Base-by-base conservation (phyloP, 2,888 invertebrate genomes). In the Dascillus cervinus region DNA sequence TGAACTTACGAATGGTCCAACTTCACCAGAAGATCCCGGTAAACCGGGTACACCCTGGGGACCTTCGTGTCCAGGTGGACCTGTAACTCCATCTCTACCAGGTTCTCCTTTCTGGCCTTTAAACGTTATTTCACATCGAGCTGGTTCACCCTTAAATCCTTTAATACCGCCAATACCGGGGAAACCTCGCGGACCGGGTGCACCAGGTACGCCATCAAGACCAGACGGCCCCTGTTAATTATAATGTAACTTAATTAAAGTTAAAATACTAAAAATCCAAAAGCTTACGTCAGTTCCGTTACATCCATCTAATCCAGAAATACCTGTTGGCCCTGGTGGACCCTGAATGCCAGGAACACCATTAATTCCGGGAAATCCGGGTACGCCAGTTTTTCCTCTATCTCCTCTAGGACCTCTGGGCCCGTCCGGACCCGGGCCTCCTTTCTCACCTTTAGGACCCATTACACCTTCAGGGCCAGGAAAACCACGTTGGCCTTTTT, bases 211-310 rank as follows among this genome's bases (percentile, higher is more conserved):
- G 27, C 94, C 94, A 25, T 67, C 60, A 13, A 69, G 43, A 37
- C 94, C 95, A 21, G 82, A 73, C 22, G 73, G 65, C 44, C 94
- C 94, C 82, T 82, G 48, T 26, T 23, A 12, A 23, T 25, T 31
- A 19, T 22, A 9, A 14, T 1, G 11, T 8, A 29, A 6, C 6
- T 15, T 32, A 11, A 13, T 21, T 17, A 17, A 20, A 17, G 4
- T 22, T 11, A n/a, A n/a, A n/a, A n/a, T n/a, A 27, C 23, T 19
- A 12, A 21, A 14, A 32, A 32, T 6, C n/a, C n/a, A n/a, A n/a
- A n/a, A n/a, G 70, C 77, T 73, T 72, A 89, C 90, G 64, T 91
- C 91, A 30, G 91, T 89, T 54, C 96, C 96, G 56, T 96, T 95
- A 58, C 96, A 97, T 5, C 96, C 97, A 58, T 96, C 94, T 51